Percentiles rank a stretch among this genome's conserved stretches.
phyloP scores from a whole-genome alignment of 2,888 invertebrate species.

The Drosophila fulvimacula region DNA sequence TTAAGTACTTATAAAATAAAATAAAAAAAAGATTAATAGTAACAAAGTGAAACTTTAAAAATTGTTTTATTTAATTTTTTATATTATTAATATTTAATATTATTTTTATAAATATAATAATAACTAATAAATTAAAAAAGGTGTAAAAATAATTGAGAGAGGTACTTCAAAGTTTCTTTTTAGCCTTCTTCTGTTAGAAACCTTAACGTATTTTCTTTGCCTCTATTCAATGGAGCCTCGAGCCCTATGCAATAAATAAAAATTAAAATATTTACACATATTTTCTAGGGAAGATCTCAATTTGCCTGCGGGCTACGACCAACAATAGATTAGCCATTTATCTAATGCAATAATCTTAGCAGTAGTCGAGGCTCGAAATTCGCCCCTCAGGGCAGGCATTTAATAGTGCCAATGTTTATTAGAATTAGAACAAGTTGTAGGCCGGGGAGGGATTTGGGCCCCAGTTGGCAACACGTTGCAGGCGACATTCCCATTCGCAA shows the following conservation, averaged over 20 bases:
- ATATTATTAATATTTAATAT: too few species aligned
- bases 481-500: slow-evolving; percentile 20
- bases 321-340: slow-evolving; percentile 46
- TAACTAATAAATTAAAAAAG: too few species aligned
- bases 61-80: too few species aligned
- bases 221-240: background rate
- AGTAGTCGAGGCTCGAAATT: slow-evolving; percentile 27
- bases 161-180: too few species aligned
- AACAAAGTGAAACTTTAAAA: too few species aligned
- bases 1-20: too few species aligned
- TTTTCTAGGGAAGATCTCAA: slow-evolving; percentile 1
- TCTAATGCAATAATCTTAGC: slow-evolving; percentile 39
- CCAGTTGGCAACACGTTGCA: slow-evolving; percentile 46
- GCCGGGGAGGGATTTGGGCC: slow-evolving; percentile 5
- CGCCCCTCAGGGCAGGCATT: slow-evolving; percentile 46
- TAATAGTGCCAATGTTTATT: slow-evolving; percentile 58
- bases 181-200: too few species aligned
- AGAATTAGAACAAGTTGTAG: slow-evolving; percentile 26
- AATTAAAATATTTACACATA: slow-evolving; percentile 61
- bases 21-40: too few species aligned
- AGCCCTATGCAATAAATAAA: slow-evolving; percentile 36
- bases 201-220: background rate
- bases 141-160: too few species aligned
- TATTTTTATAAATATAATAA: too few species aligned
- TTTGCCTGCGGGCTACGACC: slow-evolving; percentile 9